Conservation (phyloP, 2,888 invertebrate species). For the Agrotis ipsilon region DNA sequence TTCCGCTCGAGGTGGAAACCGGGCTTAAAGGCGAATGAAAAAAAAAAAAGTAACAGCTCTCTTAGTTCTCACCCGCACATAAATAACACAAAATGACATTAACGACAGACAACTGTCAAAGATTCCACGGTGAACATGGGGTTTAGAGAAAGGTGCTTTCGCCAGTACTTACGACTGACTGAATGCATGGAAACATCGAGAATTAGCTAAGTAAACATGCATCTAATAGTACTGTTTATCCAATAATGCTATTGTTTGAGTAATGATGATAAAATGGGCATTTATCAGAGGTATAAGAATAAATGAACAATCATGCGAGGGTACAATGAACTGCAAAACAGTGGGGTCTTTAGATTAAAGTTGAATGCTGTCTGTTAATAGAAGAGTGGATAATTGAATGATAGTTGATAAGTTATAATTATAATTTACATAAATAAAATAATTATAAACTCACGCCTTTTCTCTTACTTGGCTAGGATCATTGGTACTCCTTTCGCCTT, state of each 20-base stretch:
- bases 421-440: not conserved
- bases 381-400: not conserved
- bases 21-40: too few species aligned
- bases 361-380: not conserved
- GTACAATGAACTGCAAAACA: slow-evolving; percentile 17
- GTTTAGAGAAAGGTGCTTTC: slow-evolving; percentile 62
- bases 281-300: slow-evolving; percentile 14
- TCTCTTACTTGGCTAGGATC: too few species aligned
- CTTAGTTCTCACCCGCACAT: not conserved
- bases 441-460: too few species aligned
- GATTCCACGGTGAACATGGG: slow-evolving; percentile 3
- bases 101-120: slow-evolving; percentile 21
- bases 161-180: slow-evolving; percentile 37
- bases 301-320: slow-evolving; percentile 17
- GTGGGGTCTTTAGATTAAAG: not conserved
- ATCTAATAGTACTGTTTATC: slow-evolving; percentile 21
- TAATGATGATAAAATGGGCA: not conserved
- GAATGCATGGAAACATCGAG: slow-evolving; percentile 40
- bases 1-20: too few species aligned
- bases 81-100: slow-evolving; percentile 26
- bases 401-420: not conserved
- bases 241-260: slow-evolving; percentile 19
- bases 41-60: not conserved
- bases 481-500: too few species aligned
- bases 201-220: slow-evolving; percentile 45